phyloP scores from a whole-genome alignment of 2,888 invertebrate genomes.

The Peribatodes rhomboidaria region DNA sequence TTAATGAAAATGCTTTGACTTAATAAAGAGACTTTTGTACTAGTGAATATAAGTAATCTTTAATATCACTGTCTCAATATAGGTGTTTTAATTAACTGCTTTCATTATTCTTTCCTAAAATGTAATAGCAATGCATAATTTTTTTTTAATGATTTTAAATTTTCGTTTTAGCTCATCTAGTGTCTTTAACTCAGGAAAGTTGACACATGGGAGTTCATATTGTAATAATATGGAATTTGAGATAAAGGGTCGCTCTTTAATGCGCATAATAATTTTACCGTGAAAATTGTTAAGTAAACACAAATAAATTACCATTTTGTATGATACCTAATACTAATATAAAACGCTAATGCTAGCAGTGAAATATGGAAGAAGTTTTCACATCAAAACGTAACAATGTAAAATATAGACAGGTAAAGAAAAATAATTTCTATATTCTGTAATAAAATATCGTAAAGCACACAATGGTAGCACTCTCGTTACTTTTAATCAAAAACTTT shows the following conservation, averaged over 20 bases:
- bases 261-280: constrained; percentile 62
- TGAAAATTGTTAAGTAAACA: constrained; percentile 71
- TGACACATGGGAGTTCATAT: constrained; percentile 51
- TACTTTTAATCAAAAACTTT: no score
- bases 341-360: background rate
- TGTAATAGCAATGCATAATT: no score
- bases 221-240: constrained; percentile 49
- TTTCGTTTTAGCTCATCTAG: constrained; percentile 46
- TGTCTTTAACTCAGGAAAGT: constrained; percentile 31
- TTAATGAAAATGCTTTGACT: no score
- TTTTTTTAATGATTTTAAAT: background rate
- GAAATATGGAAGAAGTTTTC: background rate
- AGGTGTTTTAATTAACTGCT: no score
- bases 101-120: no score
- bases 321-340: background rate
- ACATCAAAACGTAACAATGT: background rate
- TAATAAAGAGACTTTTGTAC: no score
- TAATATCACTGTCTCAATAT: no score
- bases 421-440: no score
- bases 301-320: constrained; percentile 58
- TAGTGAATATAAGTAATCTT: no score
- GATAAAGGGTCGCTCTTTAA: constrained; percentile 65
- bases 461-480: no score
- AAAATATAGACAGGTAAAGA: no score
- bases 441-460: no score